Evolutionary conservation across 2,797 vertebrate species (phyloP), one percentile per base, ranked within the genome.

Genomic region (Labeo calbasu): DNA sequence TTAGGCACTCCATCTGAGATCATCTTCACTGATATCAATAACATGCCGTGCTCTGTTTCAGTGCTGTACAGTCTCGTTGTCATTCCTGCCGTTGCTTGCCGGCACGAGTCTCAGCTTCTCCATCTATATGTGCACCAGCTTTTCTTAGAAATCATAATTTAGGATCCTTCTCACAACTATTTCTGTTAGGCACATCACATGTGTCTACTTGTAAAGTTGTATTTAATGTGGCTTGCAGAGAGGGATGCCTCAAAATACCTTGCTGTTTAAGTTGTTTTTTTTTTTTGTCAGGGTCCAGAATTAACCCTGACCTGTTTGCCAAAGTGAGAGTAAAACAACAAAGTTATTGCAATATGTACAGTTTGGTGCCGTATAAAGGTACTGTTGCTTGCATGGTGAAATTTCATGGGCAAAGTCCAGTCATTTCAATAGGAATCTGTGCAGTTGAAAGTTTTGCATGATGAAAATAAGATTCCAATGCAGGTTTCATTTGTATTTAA

Each of bases 91-190:
- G 1, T 46, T 28, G 53, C 68, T 57, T 72, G 66, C 79, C 0
- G 51, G 11, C 23, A 48, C 7, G 6, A 32, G 66, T 71, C 23
- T 46, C n/a, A 5, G 50, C 50, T 40, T 81, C 14, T 21, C 21
- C 11, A 48, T 81, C 53, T 32, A 28, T 21, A 59, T 61, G 6
- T 81, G 32, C 2, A 15, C 7, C 36, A 61, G 68, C 17, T 55
- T 51, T 82, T 63, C 43, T 61, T 63, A 73, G 55, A 73, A 61
- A 46, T 53, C 50, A 76, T 68, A 51, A 55, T 68, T 76, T 66
- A 65, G 32, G 59, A 66, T 17, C 48, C 25, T 75, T 46, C 25
- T 48, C 59, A 15, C 4, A 66, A 28, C 13, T 53, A 82, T 75
- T 82, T 75, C 32, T 25, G 46, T 43, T 82, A 19, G 46, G 57